Evolutionary conservation across 2,797 vertebrate genomes (phyloP).

Genomic region (Ateles fusciceps): DNA sequence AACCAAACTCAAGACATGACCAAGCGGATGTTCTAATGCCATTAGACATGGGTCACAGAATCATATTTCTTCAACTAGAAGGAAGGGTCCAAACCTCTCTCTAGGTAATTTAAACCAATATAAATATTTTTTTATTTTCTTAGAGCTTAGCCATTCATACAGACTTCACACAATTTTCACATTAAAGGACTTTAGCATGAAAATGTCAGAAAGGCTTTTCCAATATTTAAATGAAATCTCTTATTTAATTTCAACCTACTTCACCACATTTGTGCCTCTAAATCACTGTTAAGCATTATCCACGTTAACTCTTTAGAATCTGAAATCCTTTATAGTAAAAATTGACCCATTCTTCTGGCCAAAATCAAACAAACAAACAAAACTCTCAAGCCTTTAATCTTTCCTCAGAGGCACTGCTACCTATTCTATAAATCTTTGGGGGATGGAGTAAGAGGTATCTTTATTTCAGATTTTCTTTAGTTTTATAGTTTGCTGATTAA

Average conservation of each 20-base stretch:
- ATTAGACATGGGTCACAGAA: background rate
- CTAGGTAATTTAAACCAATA: constrained; percentile 12
- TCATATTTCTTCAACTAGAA: constrained; percentile 8
- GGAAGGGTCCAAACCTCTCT: background rate
- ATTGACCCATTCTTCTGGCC: constrained; percentile 1
- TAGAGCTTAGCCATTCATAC: constrained; percentile 22
- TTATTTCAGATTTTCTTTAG: background rate
- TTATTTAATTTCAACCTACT: constrained; percentile 36
- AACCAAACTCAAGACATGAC: constrained; percentile 69
- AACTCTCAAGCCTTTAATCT: background rate
- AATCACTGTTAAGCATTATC: background rate
- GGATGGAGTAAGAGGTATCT: background rate
- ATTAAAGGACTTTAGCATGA: constrained; percentile 34
- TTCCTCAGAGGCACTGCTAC: constrained; percentile 4
- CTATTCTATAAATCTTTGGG: background rate
- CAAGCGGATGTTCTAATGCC: background rate
- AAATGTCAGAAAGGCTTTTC: background rate
- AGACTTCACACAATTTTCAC: background rate
- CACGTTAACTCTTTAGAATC: background rate
- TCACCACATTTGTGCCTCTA: background rate
- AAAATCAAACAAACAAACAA: constrained; percentile 13
- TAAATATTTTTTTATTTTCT: background rate
- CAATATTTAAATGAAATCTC: constrained; percentile 8
- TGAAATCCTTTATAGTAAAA: constrained; percentile 32
- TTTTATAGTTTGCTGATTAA: constrained; percentile 47